Conservation (phyloP, 2,113 vertebrate genomes). For the Alectura lathami region DNA sequence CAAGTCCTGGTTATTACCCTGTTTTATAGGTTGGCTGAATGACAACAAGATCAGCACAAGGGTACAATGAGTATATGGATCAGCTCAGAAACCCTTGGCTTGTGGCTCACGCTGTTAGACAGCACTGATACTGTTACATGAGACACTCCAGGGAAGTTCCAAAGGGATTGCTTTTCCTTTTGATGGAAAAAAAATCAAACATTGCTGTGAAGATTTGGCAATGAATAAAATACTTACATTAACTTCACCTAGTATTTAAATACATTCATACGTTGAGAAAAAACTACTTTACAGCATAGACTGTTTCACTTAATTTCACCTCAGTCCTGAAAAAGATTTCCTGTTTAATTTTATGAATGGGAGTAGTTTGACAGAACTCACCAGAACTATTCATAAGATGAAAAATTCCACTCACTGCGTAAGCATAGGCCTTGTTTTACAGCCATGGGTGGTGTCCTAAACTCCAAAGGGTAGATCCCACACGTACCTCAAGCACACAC, state of each 20-base stretch:
- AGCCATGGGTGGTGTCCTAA: background rate
- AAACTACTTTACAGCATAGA: background rate
- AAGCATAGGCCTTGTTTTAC: background rate
- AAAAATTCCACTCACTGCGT: background rate
- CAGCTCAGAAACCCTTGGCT: background rate
- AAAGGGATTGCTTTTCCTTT: background rate
- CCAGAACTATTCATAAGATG: background rate
- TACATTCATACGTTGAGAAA: background rate
- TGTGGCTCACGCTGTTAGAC: background rate
- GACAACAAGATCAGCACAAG: background rate
- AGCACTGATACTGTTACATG: background rate
- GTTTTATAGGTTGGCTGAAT: background rate
- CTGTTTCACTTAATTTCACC: background rate
- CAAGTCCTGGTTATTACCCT: background rate
- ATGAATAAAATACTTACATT: background rate
- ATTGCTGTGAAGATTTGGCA: background rate
- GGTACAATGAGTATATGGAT: background rate
- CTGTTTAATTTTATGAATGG: background rate
- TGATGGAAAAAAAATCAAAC: fast-evolving
- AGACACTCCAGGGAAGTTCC: background rate
- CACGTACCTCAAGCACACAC: background rate
- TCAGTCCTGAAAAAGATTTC: background rate
- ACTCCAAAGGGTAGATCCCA: background rate
- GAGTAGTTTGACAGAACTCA: background rate
- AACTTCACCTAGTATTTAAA: background rate